These are phyloP conservation scores for Pipra filicauda DNA, from an alignment of 2,113 vertebrate genomes.

Conservation along the genomic window DNA sequence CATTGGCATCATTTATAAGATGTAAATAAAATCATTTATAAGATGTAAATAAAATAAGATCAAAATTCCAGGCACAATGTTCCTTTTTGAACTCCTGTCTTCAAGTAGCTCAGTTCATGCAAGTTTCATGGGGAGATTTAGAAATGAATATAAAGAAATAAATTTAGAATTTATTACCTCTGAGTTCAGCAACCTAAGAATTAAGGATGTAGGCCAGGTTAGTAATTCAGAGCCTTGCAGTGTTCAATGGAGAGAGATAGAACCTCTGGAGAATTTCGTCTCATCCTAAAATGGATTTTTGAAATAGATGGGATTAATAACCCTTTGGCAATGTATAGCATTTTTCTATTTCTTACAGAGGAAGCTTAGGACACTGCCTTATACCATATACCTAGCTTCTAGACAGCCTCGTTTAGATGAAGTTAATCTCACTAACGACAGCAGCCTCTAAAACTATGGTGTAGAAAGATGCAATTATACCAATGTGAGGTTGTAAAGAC, in stretches of 20 bases:
- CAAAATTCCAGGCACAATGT: background rate
- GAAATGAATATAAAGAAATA: background rate
- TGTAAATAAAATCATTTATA: background rate
- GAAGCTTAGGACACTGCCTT: background rate
- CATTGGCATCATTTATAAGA: background rate
- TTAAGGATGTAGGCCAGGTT: background rate
- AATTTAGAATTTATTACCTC: background rate
- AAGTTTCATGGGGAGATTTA: background rate
- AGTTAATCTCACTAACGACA: background rate
- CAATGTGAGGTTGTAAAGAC: background rate
- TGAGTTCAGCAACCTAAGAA: background rate
- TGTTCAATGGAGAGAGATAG: background rate
- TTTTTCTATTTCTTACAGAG: background rate
- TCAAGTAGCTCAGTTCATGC: background rate
- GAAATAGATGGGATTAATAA: constrained; percentile 11
- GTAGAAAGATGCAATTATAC: background rate
- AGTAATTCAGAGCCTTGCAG: background rate
- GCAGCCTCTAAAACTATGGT: background rate
- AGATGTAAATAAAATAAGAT: background rate
- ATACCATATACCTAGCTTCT: background rate
- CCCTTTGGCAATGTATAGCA: background rate
- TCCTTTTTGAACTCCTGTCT: background rate
- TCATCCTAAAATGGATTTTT: background rate
- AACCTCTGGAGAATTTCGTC: background rate
- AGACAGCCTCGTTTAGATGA: background rate